Percentiles rank a stretch among this genome's conserved stretches.
Conservation (phyloP, 1,140 invertebrate species). For the Drosophila aff. region DNA sequence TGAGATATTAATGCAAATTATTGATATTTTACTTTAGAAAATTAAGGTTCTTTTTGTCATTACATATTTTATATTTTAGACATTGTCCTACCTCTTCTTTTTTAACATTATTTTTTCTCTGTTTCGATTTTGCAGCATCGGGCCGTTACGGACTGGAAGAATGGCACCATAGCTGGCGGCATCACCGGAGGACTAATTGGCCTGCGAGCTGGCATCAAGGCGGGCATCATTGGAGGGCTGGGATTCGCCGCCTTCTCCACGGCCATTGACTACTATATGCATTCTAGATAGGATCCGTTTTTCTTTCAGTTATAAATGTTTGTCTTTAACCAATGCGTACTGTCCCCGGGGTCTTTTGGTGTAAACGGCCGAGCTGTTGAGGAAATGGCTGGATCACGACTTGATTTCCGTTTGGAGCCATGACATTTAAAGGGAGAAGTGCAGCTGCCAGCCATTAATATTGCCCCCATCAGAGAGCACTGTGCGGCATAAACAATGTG, state of each 20-base stretch:
- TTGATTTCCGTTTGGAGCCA: constrained; percentile 29
- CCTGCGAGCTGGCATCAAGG: constrained; percentile 96
- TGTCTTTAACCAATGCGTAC: constrained; percentile 50
- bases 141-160: constrained; percentile 98
- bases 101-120: neutral
- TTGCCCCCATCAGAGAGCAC: constrained; percentile 47
- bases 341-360: neutral
- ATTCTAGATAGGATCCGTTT: constrained; percentile 65
- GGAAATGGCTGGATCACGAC: constrained; percentile 34
- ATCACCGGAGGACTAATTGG: constrained; percentile 98
- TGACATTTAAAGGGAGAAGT: constrained; percentile 42
- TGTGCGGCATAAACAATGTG: constrained; percentile 67
- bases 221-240: constrained; percentile 95
- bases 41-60: neutral
- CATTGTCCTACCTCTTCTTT: too few species aligned
- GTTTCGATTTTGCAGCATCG: constrained; percentile 88
- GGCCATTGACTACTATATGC: constrained; percentile 97
- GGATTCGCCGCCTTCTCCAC: constrained; percentile 98
- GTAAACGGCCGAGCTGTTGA: constrained; percentile 41
- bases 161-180: constrained; percentile 97
- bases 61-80: neutral
- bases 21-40: neutral
- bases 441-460: constrained; percentile 73
- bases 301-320: constrained; percentile 61
- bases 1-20: neutral